Conservation (phyloP, 2,797 vertebrate genomes). For the Eutrigla gurnardus region DNA sequence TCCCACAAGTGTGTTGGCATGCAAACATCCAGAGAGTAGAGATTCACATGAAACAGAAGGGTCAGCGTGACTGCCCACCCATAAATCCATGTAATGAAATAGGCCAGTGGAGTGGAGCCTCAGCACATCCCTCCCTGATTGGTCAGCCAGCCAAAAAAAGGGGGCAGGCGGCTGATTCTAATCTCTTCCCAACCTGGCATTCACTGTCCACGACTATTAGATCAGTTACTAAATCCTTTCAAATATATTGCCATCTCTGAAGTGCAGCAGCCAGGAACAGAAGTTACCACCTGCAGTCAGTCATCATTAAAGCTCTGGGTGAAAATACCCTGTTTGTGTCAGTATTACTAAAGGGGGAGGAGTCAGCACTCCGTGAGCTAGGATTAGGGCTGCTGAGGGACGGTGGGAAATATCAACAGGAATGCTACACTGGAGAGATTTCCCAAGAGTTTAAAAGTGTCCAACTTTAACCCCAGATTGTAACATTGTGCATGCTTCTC, state of each 20-base stretch:
- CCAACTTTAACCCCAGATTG: conserved; percentile 16
- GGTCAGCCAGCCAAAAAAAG: conserved; percentile 40
- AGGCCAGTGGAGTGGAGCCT: conserved; percentile 31
- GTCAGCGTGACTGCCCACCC: conserved; percentile 46
- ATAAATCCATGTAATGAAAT: conserved; percentile 69
- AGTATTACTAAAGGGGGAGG: conserved; percentile 48
- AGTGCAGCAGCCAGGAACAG: conserved; percentile 38
- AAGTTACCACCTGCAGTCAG: conserved; percentile 58
- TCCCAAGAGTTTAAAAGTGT: conserved; percentile 43
- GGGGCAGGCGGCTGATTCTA: conserved; percentile 38
- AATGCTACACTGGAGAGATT: conserved; percentile 46
- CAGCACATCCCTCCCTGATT: conserved; percentile 36
- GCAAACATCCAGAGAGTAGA: conserved; percentile 21
- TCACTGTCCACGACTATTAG: conserved; percentile 65
- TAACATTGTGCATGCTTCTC: not conserved
- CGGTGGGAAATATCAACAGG: conserved; percentile 65
- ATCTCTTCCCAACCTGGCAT: conserved; percentile 64
- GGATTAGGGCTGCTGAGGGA: conserved; percentile 64
- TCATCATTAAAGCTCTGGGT: conserved; percentile 49
- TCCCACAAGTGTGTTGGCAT: conserved; percentile 17
- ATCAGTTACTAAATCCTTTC: conserved; percentile 76
- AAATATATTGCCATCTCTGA: conserved; percentile 68
- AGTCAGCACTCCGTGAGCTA: conserved; percentile 34
- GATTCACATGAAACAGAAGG: conserved; percentile 49
- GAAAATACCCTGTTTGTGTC: conserved; percentile 52